Evolutionary conservation across 2,113 vertebrate species (phyloP).

Genomic region (Thunnus maccoyii): DNA sequence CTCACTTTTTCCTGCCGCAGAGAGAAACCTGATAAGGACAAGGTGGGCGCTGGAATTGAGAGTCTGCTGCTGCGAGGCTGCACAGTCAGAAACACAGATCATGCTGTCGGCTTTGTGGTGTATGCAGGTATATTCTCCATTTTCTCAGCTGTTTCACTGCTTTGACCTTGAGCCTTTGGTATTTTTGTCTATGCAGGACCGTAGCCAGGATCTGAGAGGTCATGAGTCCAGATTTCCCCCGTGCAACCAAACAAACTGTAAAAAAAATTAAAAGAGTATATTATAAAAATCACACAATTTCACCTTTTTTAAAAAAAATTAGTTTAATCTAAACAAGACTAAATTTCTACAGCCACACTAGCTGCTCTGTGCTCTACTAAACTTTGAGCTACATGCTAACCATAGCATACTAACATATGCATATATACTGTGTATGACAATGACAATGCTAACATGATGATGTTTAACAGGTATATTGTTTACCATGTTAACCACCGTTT

Average conservation of each 20-base stretch:
- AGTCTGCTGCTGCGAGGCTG: slow-evolving; percentile 94
- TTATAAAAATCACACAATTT: too few species aligned
- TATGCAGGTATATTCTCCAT: slow-evolving; percentile 89
- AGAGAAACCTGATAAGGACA: slow-evolving; percentile 88
- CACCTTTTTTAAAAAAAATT: too few species aligned
- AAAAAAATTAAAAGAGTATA: neutral
- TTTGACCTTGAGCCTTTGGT: slow-evolving; percentile 20
- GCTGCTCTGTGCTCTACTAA: too few species aligned
- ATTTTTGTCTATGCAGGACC: neutral
- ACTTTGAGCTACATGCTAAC: too few species aligned
- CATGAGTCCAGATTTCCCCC: neutral
- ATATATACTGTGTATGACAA: too few species aligned
- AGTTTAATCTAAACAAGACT: too few species aligned
- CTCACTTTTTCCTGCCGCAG: slow-evolving; percentile 80
- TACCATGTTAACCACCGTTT: neutral
- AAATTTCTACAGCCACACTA: too few species aligned
- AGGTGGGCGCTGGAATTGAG: slow-evolving; percentile 89
- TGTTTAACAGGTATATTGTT: neutral
- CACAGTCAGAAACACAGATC: slow-evolving; percentile 93
- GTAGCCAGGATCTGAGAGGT: neutral
- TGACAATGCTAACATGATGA: neutral
- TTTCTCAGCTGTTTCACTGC: slow-evolving; percentile 3
- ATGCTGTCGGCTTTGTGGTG: slow-evolving; percentile 93
- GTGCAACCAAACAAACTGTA: neutral
- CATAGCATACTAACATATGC: too few species aligned